Evolutionary conservation across 2,113 vertebrate species (phyloP).

Genomic region (Phalacrocorax aristotelis): DNA sequence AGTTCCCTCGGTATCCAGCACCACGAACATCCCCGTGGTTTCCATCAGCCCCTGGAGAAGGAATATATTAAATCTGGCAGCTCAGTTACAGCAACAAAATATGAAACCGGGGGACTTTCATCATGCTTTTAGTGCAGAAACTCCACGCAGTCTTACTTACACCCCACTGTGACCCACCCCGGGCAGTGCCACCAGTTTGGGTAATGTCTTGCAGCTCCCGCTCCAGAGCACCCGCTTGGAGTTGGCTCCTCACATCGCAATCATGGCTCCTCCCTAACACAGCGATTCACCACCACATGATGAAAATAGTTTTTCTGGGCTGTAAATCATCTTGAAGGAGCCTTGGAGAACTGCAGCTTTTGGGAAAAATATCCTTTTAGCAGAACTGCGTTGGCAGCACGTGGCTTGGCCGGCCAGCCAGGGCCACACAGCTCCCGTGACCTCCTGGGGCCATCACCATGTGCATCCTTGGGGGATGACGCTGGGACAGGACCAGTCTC

Average conservation of each 20-base stretch:
- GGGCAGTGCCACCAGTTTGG: not conserved
- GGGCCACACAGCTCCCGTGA: not conserved
- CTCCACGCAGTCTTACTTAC: not conserved
- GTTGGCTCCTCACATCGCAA: not conserved
- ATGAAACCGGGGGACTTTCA: not conserved
- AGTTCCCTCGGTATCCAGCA: not conserved
- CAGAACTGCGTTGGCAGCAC: not conserved
- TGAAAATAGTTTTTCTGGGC: not conserved
- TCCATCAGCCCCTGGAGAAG: not conserved
- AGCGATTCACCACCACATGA: accelerated
- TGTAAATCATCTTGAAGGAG: not conserved
- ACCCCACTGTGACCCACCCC: not conserved
- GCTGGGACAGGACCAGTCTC: not conserved
- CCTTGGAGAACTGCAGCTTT: not conserved
- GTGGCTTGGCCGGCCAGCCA: accelerated
- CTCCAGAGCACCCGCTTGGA: not conserved
- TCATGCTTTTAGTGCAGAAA: not conserved
- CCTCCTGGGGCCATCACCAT: accelerated
- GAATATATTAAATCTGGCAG: not conserved
- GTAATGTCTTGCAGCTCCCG: not conserved
- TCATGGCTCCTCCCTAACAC: accelerated
- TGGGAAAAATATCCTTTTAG: not conserved
- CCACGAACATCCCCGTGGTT: not conserved
- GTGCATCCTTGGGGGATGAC: not conserved
- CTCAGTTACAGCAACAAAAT: not conserved